Evolutionary conservation across 2,888 invertebrate genomes (phyloP).

Genomic region (Limenitis camilla): DNA sequence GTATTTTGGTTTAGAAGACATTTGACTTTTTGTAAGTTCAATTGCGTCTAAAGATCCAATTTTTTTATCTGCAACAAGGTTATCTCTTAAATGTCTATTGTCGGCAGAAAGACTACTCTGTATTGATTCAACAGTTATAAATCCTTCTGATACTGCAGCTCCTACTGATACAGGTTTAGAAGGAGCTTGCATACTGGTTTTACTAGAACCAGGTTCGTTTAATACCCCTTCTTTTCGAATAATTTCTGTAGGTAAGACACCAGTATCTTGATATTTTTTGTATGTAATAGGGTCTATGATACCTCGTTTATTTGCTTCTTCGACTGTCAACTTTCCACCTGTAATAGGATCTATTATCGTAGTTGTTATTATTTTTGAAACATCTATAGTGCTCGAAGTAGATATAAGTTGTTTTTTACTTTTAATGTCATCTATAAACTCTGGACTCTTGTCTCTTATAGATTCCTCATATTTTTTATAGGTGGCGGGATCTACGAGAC

Average conservation of each 20-base stretch:
- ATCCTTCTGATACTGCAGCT: conserved; percentile 74
- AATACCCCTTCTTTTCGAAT: background rate
- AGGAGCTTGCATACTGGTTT: conserved; percentile 43
- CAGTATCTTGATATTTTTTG: conserved; percentile 23
- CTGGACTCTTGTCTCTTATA: conserved; percentile 39
- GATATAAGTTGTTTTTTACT: conserved; percentile 34
- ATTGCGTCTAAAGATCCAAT: conserved; percentile 62
- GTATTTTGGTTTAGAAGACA: conserved; percentile 79
- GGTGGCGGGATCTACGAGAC: conserved; percentile 75
- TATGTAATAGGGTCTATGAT: conserved; percentile 35
- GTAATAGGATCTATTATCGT: conserved; percentile 77
- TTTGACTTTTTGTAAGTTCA: conserved; percentile 72
- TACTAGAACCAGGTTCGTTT: conserved; percentile 30
- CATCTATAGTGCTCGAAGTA: background rate
- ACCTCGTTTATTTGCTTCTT: conserved; percentile 77
- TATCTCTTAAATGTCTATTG: conserved; percentile 39
- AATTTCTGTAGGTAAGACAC: background rate
- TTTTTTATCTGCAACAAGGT: conserved; percentile 32
- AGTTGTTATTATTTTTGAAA: conserved; percentile 3
- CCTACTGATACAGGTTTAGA: conserved; percentile 74
- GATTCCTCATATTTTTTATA: conserved; percentile 66
- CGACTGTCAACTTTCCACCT: conserved; percentile 81
- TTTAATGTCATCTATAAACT: conserved; percentile 25
- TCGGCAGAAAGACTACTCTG: conserved; percentile 61
- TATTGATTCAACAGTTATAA: conserved; percentile 70